Evolutionary conservation across 1,140 invertebrate species (phyloP), one percentile per base, ranked within the genome.

Genomic region (Nasonia giraulti): DNA sequence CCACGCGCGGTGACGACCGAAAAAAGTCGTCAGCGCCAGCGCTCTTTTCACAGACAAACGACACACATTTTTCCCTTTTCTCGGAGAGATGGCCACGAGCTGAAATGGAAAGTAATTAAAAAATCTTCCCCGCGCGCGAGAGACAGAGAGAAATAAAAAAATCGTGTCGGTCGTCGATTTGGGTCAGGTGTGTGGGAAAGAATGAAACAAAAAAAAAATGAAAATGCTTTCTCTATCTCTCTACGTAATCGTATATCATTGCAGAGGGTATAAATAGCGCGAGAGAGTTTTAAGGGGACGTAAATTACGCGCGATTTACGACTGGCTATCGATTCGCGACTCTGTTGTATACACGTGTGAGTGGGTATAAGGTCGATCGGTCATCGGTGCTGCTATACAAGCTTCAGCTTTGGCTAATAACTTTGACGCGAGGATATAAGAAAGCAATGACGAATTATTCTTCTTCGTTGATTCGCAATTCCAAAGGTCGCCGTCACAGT

Each of bases 21-120:
- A 62, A 62, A 62, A 62, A 62, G 55, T 62, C 40, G 55, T 62
- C 55, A 62, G 50, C 33, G 33, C 3, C 10, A 47, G 44, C 12
- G 68, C 68, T 69, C 27, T 27, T 27, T 69, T 69, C 11, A 2
- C 23, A 12, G 33, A 50, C 0, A 55, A 81, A 81, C 14, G 44
- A 7, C 33, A 80, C 44, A 68, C 68, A 71, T 78, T 78, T 78
- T 23, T 11, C 50, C 3, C 31, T 12, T 71, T n/a, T 71, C 68
- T 71, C 31, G 47, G 27, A 12, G 31, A n/a, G n/a, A 71, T 12
- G 31, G 68, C 27, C 68, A 17, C 27, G 23, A 71, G 40, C 37
- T n/a, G 20, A 76, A 82, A 82, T 76, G 50, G 27, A 82, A 82
- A 76, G 81, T 76, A 82, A 82, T 82, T 82, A 75, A 75, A 68